A percentile compares a stretch with the other conserved stretches of the same genome.
Conservation (phyloP, 2,797 vertebrate genomes). For the Sternarchorhynchus goeldii region DNA sequence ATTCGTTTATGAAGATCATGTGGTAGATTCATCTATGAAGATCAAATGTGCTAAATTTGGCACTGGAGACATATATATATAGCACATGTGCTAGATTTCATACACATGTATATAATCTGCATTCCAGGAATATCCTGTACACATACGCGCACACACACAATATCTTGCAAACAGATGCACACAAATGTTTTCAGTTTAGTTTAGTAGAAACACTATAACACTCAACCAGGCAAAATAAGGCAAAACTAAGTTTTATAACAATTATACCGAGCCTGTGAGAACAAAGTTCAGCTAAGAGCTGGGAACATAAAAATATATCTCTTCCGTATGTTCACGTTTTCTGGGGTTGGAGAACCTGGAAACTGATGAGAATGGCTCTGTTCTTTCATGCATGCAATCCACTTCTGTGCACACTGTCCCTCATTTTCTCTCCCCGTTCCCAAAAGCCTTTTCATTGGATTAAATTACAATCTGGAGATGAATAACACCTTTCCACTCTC, state of each 20-base stretch:
- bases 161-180: not conserved
- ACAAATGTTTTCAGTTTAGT: constrained; percentile 4
- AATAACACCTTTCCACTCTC: constrained; percentile 31
- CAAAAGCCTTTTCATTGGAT: constrained; percentile 43
- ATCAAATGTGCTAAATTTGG: too few species aligned
- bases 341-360: constrained; percentile 36
- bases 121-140: too few species aligned
- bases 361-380: constrained; percentile 55
- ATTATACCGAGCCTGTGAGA: constrained; percentile 15
- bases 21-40: too few species aligned
- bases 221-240: not conserved
- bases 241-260: not conserved
- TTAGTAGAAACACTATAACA: not conserved
- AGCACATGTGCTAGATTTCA: too few species aligned
- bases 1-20: too few species aligned
- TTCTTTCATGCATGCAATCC: constrained; percentile 51
- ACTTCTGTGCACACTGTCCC: constrained; percentile 41
- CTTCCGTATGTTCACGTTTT: constrained; percentile 44
- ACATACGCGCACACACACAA: too few species aligned
- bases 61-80: too few species aligned
- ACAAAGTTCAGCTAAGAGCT: constrained; percentile 13
- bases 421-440: constrained; percentile 21
- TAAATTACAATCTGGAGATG: constrained; percentile 41
- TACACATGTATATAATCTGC: too few species aligned
- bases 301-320: constrained; percentile 41